Evolutionary conservation across 23 tunicate species (phyloP), one percentile per base, ranked within the genome.

Genomic region (Corella eumyota): DNA sequence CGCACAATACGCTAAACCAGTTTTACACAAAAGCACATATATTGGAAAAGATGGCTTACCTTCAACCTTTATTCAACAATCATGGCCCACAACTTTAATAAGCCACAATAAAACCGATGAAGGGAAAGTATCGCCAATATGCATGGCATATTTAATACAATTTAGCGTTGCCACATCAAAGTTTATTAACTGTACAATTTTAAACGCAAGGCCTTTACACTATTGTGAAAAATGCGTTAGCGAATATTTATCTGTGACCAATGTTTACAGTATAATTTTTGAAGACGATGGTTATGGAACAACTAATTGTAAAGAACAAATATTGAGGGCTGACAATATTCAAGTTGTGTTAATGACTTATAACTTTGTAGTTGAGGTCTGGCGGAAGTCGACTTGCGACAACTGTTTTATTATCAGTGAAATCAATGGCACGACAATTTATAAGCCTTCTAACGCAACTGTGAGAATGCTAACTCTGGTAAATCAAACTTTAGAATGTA

Each of bases 311-410:
- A 44, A 65, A 62, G 66, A 74, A 25, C 56, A 74, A 53, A 56
- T 83, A 23, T 60, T 73, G 49, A 50, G 92, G 23, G 92, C 92
- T 66, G 92, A 83, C 30, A 83, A 78, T 46, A 64, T 83, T 0
- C 92, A 83, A 57, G 64, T 83, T n/a, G 58, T 77, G 25, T 17
- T 62, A n/a, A 27, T 52, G 34, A 71, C 75, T 4, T 61, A 74
- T 34, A 55, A 74, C 29, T 83, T 83, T 53, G 61, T 83, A 0
- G 32, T 45, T 27, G 29, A 30, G 31, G 62, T 74, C 3, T 83
- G 92, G 92, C 67, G 35, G n/a, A 74, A 61, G 32, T 83, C 92
- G 27, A 44, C 62, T 11, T 83, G 92, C 52, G 76, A 74, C 46
- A 58, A 62, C 30, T 83, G 92, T 54, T 83, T 75, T 50, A 47